phyloP scores from a whole-genome alignment of 2,113 vertebrate species.

The Meles meles region DNA sequence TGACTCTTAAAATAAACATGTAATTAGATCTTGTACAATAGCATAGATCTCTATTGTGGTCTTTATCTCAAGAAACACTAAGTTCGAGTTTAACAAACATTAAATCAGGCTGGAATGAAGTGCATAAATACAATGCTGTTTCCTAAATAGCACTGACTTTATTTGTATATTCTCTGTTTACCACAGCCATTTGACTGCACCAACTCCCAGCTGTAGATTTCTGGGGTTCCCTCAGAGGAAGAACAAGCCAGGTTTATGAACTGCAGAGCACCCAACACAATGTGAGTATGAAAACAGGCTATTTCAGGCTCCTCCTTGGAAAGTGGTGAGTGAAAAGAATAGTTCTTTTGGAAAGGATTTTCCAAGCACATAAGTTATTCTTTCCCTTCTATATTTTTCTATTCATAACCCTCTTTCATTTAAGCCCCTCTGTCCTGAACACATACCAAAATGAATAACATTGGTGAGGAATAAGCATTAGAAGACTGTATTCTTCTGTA shows the following conservation, averaged over 20 bases:
- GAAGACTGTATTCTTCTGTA: not conserved
- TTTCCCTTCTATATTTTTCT: conserved; percentile 21
- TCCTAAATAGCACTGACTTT: not conserved
- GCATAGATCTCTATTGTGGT: conserved; percentile 19
- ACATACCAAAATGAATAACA: not conserved
- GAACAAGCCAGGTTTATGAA: not conserved
- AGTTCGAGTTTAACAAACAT: not conserved
- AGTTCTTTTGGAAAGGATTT: not conserved
- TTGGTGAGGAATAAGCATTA: not conserved
- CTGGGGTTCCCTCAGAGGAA: not conserved
- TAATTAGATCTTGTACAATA: conserved; percentile 57
- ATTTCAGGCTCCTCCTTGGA: not conserved
- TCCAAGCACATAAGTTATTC: not conserved
- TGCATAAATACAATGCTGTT: not conserved
- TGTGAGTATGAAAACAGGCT: not conserved
- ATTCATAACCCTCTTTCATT: not conserved
- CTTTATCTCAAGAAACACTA: conserved; percentile 37
- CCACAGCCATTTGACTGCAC: not conserved
- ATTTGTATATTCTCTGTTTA: not conserved
- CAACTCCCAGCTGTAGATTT: not conserved
- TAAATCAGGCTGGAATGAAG: not conserved
- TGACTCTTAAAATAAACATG: conserved; percentile 84
- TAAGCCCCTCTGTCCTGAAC: not conserved
- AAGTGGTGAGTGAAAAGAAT: not conserved
- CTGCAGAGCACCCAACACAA: not conserved